Base-by-base conservation (phyloP, 64 coral and sea anemone genomes). In the Pocillopora verrucosa region DNA sequence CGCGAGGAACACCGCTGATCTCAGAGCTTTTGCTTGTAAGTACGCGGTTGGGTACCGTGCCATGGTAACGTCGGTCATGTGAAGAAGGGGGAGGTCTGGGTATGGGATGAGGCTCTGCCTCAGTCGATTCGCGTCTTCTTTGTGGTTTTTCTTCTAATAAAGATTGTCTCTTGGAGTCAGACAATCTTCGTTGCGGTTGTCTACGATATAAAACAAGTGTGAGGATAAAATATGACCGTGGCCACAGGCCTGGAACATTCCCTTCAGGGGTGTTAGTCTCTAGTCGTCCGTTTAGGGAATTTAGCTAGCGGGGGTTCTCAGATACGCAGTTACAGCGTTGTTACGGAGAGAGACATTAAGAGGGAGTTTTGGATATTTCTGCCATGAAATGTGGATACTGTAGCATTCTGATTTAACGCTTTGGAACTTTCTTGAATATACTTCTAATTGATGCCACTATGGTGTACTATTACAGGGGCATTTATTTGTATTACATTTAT, bases 41-140 rank as follows among this genome's bases (percentile, higher is more conserved):
- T 61, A 69, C 36, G 51, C 78, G 58, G 13, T 59, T 76, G 11
- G 91, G n/a, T 41, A 79, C n/a, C 35, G 89, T 35, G 61, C 10
- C 64, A 62, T 78, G 75, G 56, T 17, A 3, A 25, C 88, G 62
- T 56, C 77, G 76, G 16, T 89, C 68, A 17, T 77, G 82, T 35
- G 83, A 83, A 19, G 85, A 59, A 15, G 60, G 16, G 16, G 90
- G 82, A 75, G 90, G 90, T 74, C 77, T 92, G 14, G 90, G 90
- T 30, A 92, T 59, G 10, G 20, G 59, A 56, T 60, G 90, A 69
- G 37, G 13, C 17, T 38, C 81, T 11, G 69, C 38, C 22, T 24
- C 17, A 10, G 65, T 67, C 13, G 81, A 68, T 57, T 22, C 16
- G 61, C 56, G 84, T 79, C 60, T 70, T 30, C 61, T 60, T 38